Base-by-base conservation (phyloP, 2,113 vertebrate species). In the Meleagris gallopavo region DNA sequence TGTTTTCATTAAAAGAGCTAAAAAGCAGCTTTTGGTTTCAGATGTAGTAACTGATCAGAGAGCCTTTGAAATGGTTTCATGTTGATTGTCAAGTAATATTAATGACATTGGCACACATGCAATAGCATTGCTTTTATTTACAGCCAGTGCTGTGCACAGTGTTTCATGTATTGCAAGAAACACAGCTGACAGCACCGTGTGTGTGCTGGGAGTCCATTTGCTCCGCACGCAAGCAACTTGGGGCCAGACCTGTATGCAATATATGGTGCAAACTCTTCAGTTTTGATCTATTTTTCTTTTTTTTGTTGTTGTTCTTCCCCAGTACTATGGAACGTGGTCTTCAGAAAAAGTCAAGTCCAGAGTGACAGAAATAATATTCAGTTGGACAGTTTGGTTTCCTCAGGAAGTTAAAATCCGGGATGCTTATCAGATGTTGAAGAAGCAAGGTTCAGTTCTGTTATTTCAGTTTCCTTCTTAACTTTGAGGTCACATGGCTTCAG, bases 351-450 rank as follows among this genome's bases (percentile, higher is more conserved):
- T 99, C 52, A 99, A 99, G 95, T 97, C 97, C 19, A 97, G 98
- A 67, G 96, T 99, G 95, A 98, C 96, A 0, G 98, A 99, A 97
- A 95, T 98, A 48, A 97, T 99, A 58, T 99, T 98, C 54, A 98
- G 99, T 93, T 99, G 99, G 99, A 99, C 98, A 3, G 98, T 98
- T 36, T 99, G 98, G 98, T 98, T 99, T 71, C 98, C 98, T 89
- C 98, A 99, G 43, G 98, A 99, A 95, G 97, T 98, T 64, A 99
- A 99, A 97, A 98, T 99, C 91, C 98, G 98, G 83, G 98, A 99
- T 40, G 99, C 98, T 20, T 99, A 99, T 97, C 95, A 96, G 90
- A 99, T 99, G 99, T 97, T 99, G 57, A 99, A 99, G 98, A 99
- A 99, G 96, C 98, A 99, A 98, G 99, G 99, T 99, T 58, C 48